Evolutionary conservation across 2,888 invertebrate genomes (phyloP), one percentile per base, ranked within the genome.

Genomic region (Caenorhabditis parvicauda): DNA sequence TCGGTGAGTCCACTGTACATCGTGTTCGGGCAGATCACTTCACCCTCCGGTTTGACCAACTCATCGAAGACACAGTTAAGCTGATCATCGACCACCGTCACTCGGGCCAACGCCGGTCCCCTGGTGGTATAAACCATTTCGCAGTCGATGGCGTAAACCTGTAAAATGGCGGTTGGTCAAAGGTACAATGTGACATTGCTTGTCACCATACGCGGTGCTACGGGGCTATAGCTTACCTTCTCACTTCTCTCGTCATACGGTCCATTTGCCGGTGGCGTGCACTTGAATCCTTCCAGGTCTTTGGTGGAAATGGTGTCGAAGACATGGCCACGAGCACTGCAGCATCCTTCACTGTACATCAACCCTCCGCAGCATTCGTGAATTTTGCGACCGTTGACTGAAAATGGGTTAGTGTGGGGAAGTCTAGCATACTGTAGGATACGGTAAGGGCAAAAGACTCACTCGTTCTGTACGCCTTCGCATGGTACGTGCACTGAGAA

Each of bases 321-420:
- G 4, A 81, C 79, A 59, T 81, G 81, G 25, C 44, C 28, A 63
- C 79, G 87, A 29, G 88, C 89, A 60, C 89, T 86, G 62, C 88
- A 87, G 81, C 93, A 94, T n/a, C 92, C 92, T 7, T n/a, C 5
- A n/a, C 22, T 22, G 5, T 17, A 9, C 9, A 22, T 21, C 19
- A 17, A 39, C 39, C 9, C 12, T 39, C 39, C 9, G 39, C 19
- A 14, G 38, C 14, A 38, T 14, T 14, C 14, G 19, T 47, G 37
- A n/a, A 35, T 25, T 21, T 27, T 22, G 9, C 38, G 37, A 7
- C 39, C 48, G n/a, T n/a, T n/a, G n/a, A n/a, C n/a, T n/a, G n/a
- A n/a, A n/a, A n/a, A n/a, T n/a, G n/a, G n/a, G n/a, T n/a, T n/a
- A n/a, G n/a, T n/a, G n/a, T n/a, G n/a, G n/a, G n/a, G n/a, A n/a